Base-by-base conservation (phyloP, 2,797 vertebrate genomes). In the Gallinago nigripennis region DNA sequence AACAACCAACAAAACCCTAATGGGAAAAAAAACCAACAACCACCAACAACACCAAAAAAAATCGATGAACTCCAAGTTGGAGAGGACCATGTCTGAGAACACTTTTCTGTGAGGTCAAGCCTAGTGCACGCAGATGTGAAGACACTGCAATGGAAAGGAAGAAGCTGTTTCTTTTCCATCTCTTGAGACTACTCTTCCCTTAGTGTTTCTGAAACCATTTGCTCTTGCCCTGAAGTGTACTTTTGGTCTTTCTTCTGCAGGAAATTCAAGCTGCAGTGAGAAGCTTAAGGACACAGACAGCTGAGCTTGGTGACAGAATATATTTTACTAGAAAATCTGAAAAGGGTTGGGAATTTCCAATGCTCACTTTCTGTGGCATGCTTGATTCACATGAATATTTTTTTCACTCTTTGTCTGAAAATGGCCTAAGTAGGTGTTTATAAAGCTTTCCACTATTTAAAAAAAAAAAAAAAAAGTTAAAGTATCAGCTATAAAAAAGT, bases 351-450 rank as follows among this genome's bases (percentile, higher is more conserved):
- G 43, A 27, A 37, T 69, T 78, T 53, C 69, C 87, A 87, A 3
- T 0, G 0, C n/a, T 24, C 27, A 11, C 17, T 66, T 75, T 61
- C 66, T 19, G 23, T 1, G 6, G 17, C 1, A 1, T 27, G 31
- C 48, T 57, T 7, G 37, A 81, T 23, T 61, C 57, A 21, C 50
- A 28, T 16, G 43, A 57, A 30, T 54, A 14, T 35, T 79, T 86
- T 86, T 56, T 15, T 77, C 11, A 0, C 23, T 79, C 75, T 76
- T 77, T 68, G 21, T 7, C 24, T 0, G n/a, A 39, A 35, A 3
- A 2, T 5, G 16, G 24, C 23, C 68, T 20, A 51, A 78, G 73
- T 16, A 86, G 58, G 28, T 65, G 51, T 78, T 86, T 46, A 31
- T 18, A 35, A 57, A 83, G n/a, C 35, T 41, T 45, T n/a, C 35